A percentile compares a stretch with the other conserved stretches of the same genome.
Conservation (phyloP, 2,888 invertebrate species). For the Calliscelio sp. region DNA sequence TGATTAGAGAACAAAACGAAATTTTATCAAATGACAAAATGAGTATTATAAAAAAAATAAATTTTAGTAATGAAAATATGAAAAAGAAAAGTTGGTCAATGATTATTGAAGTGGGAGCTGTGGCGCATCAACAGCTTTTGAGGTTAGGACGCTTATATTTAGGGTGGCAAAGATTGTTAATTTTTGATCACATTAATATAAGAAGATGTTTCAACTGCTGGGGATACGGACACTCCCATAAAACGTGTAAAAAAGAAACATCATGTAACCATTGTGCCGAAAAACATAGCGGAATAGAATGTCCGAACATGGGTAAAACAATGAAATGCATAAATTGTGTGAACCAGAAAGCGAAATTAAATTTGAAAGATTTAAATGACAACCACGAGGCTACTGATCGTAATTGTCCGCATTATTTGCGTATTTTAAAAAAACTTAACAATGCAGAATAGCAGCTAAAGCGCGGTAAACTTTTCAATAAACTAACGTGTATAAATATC, state of each 20-base stretch:
- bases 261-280: constrained; percentile 1
- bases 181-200: constrained; percentile 21
- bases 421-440: constrained; percentile 6
- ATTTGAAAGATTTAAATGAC: constrained; percentile 1
- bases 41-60: not conserved
- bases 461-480: not conserved
- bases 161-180: constrained; percentile 29
- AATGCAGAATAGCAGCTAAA: constrained; percentile 9
- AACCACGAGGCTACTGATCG: constrained; percentile 12
- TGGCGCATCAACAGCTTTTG: constrained; percentile 33
- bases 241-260: constrained; percentile 3
- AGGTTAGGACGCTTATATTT: constrained; percentile 7
- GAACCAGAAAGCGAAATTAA: constrained; percentile 1
- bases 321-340: constrained; percentile 13
- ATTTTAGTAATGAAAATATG: constrained; percentile 1
- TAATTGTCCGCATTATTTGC: constrained; percentile 2
- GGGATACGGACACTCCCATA: not conserved
- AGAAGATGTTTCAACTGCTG: constrained; percentile 18
- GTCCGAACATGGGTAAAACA: not conserved
- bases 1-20: constrained; percentile 19
- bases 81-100: constrained; percentile 16
- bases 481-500: constrained; percentile 27
- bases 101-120: not conserved
- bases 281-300: not conserved
- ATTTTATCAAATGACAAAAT: constrained; percentile 8